Evolutionary conservation across 2,888 invertebrate genomes (phyloP), one percentile per base, ranked within the genome.

Genomic region (Parnassius orleans): DNA sequence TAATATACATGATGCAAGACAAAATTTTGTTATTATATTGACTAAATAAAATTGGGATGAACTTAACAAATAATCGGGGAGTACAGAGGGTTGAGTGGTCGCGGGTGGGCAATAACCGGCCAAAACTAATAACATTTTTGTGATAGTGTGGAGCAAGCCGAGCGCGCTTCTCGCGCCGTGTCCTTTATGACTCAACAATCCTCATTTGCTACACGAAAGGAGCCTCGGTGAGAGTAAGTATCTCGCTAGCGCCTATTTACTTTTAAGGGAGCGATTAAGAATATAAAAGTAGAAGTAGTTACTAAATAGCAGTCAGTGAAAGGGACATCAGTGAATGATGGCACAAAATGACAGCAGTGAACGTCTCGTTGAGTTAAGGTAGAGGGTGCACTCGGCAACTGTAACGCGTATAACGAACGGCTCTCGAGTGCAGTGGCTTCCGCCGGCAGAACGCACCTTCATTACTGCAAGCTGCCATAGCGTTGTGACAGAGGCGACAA

Each of bases 101-200:
- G 74, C 74, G 79, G 84, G 84, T 81, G 83, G 84, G 83, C 86
- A 87, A 89, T 86, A 87, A 84, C 86, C 86, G 78, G 83, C 86
- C 83, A 83, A 88, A 89, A 89, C 89, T 88, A 90, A 90, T 90
- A 90, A 88, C 86, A 90, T 89, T 88, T 89, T 90, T 90, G 84
- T 83, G 86, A 87, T 87, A 87, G 86, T 79, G 77, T 79, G 80
- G 74, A 83, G 81, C 76, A 76, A 84, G 81, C 81, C 78, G 83
- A 82, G 78, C 83, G 78, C 75, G 76, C 75, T 80, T 83, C 83
- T 81, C 81, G 82, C 76, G 71, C 77, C 73, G 72, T 79, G 77
- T 83, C 83, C 81, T 85, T 87, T 87, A 85, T 83, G 80, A 77
- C 74, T 83, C 83, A 83, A 86, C 87, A 87, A 84, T 81, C 82